Conservation (phyloP, 2,113 vertebrate genomes). For the Gobiocypris rarus region DNA sequence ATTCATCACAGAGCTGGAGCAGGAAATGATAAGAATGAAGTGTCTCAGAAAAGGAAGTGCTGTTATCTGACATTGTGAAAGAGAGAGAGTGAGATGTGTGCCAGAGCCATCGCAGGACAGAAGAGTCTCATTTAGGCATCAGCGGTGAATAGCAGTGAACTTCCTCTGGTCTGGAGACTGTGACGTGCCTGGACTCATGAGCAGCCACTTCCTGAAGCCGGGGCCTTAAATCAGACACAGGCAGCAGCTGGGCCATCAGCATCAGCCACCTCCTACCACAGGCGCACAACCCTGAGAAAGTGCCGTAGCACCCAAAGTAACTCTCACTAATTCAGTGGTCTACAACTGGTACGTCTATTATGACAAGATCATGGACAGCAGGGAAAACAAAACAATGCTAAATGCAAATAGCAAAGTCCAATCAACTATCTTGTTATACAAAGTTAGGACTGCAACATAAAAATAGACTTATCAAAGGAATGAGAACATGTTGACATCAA, state of each 20-base stretch:
- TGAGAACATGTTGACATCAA: background rate
- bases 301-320: background rate
- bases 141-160: slow-evolving; percentile 75
- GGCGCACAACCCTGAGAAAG: slow-evolving; percentile 9
- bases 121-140: slow-evolving; percentile 77
- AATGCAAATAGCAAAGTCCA: background rate
- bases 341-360: background rate
- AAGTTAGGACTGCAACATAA: background rate
- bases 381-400: background rate
- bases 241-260: slow-evolving; percentile 65
- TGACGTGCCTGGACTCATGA: slow-evolving; percentile 76
- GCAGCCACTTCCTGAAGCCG: slow-evolving; percentile 72
- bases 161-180: slow-evolving; percentile 75
- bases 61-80: slow-evolving; percentile 35
- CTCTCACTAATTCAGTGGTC: background rate
- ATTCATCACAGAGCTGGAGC: slow-evolving; percentile 48
- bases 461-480: background rate
- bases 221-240: slow-evolving; percentile 73
- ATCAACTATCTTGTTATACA: background rate
- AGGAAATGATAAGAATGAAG: slow-evolving; percentile 47
- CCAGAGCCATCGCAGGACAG: slow-evolving; percentile 71
- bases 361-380: background rate
- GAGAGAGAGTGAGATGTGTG: slow-evolving; percentile 55
- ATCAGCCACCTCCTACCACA: slow-evolving; percentile 9
- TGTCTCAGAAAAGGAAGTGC: slow-evolving; percentile 43